Evolutionary conservation across 2,113 vertebrate species (phyloP).

Genomic region (Jaculus jaculus): DNA sequence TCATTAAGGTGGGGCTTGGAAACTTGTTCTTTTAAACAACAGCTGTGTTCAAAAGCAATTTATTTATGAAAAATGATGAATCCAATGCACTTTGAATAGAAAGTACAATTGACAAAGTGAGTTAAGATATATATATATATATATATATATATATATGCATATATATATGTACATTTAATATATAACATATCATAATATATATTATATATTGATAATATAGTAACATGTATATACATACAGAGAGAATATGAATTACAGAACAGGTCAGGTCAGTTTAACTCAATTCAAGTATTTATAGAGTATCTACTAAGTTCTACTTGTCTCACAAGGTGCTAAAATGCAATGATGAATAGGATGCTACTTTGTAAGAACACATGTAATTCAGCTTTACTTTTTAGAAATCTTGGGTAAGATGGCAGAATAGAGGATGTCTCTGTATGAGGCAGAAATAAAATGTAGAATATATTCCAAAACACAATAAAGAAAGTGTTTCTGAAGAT

Average conservation of each 20-base stretch:
- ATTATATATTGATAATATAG: too few relatives aligned
- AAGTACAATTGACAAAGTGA: background rate
- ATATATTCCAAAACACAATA: too few relatives aligned
- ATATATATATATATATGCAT: too few relatives aligned
- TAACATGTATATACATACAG: too few relatives aligned
- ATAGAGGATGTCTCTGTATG: too few relatives aligned
- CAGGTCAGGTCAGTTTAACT: background rate
- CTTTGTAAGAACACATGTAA: background rate
- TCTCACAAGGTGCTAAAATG: conserved; percentile 1
- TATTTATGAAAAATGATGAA: conserved; percentile 6
- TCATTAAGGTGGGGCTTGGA: conserved; percentile 1
- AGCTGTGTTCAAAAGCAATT: background rate
- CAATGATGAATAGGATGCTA: conserved; percentile 3
- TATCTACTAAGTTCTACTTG: background rate
- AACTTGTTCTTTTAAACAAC: background rate
- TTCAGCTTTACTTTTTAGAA: background rate
- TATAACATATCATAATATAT: too few relatives aligned
- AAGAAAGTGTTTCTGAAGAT: too few relatives aligned
- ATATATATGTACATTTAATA: too few relatives aligned
- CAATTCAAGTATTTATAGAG: conserved; percentile 18
- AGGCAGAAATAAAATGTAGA: too few relatives aligned
- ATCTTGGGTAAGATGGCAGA: background rate
- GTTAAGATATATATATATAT: conserved; percentile 31
- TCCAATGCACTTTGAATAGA: background rate
- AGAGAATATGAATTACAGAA: background rate